These are phyloP conservation scores for Apostichopus californicus DNA, from an alignment of 35 echinoderm and acorn worm species.

Conservation along the genomic window DNA sequence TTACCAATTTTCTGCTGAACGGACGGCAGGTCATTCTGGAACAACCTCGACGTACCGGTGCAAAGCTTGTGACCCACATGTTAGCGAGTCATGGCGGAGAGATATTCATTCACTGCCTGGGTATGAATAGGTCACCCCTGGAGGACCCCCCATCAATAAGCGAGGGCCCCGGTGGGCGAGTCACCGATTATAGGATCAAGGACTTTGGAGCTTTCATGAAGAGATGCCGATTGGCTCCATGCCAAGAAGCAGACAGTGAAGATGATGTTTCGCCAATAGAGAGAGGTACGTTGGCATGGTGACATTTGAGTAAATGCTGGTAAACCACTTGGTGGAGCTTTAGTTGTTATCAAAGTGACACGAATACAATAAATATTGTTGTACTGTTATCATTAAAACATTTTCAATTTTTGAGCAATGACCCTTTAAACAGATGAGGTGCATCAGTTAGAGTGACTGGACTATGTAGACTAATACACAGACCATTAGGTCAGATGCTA, in stretches of 20 bases:
- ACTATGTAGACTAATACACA: too few species aligned
- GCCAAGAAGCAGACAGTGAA: conserved; percentile 69
- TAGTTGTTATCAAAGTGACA: too few species aligned
- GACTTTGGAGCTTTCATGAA: conserved; percentile 99
- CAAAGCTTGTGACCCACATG: conserved; percentile 96
- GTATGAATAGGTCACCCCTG: conserved; percentile 73
- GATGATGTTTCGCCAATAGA: conserved; percentile 66
- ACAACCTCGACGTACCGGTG: conserved; percentile 82
- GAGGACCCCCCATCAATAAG: conserved; percentile 99
- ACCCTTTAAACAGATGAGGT: too few species aligned
- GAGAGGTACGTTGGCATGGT: conserved; percentile 55
- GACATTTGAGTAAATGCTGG: too few species aligned
- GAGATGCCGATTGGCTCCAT: conserved; percentile 75
- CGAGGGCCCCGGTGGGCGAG: conserved; percentile 89
- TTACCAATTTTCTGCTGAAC: conserved; percentile 97
- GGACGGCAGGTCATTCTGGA: conserved; percentile 96
- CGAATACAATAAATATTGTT: too few species aligned
- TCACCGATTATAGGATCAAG: conserved; percentile 95
- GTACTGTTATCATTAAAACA: too few species aligned
- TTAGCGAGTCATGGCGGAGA: conserved; percentile 96
- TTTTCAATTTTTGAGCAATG: too few species aligned
- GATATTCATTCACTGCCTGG: conserved; percentile 91
- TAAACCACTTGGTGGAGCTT: too few species aligned
- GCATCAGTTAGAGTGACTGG: too few species aligned
- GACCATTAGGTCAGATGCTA: too few species aligned